Evolutionary conservation across 2,888 invertebrate genomes (phyloP), one percentile per base, ranked within the genome.

Genomic region (Ornithoptera alexandrae): DNA sequence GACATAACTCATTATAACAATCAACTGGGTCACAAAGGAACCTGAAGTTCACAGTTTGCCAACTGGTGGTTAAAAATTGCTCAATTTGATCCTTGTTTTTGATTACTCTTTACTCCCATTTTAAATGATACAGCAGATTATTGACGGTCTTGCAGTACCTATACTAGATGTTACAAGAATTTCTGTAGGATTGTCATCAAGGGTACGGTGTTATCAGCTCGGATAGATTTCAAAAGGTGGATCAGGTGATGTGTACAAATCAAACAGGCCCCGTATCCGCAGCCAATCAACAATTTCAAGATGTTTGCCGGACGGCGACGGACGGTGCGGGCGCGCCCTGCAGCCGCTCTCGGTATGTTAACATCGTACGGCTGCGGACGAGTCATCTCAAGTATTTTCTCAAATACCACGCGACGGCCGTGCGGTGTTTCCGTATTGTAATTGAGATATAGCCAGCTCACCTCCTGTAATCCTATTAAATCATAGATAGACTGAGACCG

Each of bases 271-370:
- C 81, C 82, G 84, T 87, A 87, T 85, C 86, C 81, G 82, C 81
- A 79, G 81, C 81, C 86, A 87, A 90, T 90, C 89, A 89, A 88
- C 88, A 89, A 87, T 88, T 87, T 87, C 82, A 90, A 90, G 90
- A 90, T 85, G 88, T 88, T 90, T 88, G 89, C 84, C 71, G 75
- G 75, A 70, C 75, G 77, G 81, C 17, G 50, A 15, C 17, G 50
- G 18, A 80, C 75, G 78, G 77, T 72, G 61, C 70, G 76, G 75
- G 72, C 67, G 72, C 75, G 77, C 74, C 75, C 75, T 73, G 71
- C 73, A 69, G 71, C 71, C 71, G 63, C 65, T 64, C 69, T 65
- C 64, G 67, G 67, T 61, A 69, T 72, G 75, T 73, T 72, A 71
- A 71, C 73, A 73, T 73, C 64, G 74, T 74, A 73, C 70, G 69